phyloP scores from a whole-genome alignment of 2,888 invertebrate species.

The Tridacna crocea region DNA sequence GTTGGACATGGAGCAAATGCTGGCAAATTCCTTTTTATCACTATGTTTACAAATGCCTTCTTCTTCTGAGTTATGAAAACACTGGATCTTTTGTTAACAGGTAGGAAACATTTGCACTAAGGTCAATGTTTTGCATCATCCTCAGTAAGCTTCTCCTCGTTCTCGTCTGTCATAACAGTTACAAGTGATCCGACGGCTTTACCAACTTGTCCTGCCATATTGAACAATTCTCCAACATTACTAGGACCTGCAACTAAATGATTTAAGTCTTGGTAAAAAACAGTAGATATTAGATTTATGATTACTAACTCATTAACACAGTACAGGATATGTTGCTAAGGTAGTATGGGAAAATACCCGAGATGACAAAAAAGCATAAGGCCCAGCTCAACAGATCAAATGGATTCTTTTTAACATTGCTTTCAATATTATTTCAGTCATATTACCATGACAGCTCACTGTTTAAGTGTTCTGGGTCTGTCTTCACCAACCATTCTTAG shows the following conservation, averaged over 20 bases:
- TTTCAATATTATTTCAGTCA: too few relatives aligned
- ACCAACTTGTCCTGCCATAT: slow-evolving; percentile 94
- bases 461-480: too few relatives aligned
- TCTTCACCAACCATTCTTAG: too few relatives aligned
- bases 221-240: slow-evolving; percentile 90
- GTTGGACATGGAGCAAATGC: neutral
- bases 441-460: too few relatives aligned
- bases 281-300: too few relatives aligned
- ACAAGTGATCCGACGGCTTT: slow-evolving; percentile 95
- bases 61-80: neutral
- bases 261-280: neutral
- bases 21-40: neutral
- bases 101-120: neutral
- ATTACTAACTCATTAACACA: too few relatives aligned
- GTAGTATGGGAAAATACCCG: too few relatives aligned
- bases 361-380: too few relatives aligned
- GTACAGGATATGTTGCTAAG: too few relatives aligned
- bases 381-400: too few relatives aligned
- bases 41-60: neutral
- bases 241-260: slow-evolving; percentile 82
- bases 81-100: too few relatives aligned
- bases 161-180: slow-evolving; percentile 94
- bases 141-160: slow-evolving; percentile 80
- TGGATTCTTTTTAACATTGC: too few relatives aligned
- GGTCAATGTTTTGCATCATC: slow-evolving; percentile 48